These are phyloP conservation scores for Anoura caudifer DNA, from an alignment of 2,113 vertebrate genomes.

Conservation along the genomic window DNA sequence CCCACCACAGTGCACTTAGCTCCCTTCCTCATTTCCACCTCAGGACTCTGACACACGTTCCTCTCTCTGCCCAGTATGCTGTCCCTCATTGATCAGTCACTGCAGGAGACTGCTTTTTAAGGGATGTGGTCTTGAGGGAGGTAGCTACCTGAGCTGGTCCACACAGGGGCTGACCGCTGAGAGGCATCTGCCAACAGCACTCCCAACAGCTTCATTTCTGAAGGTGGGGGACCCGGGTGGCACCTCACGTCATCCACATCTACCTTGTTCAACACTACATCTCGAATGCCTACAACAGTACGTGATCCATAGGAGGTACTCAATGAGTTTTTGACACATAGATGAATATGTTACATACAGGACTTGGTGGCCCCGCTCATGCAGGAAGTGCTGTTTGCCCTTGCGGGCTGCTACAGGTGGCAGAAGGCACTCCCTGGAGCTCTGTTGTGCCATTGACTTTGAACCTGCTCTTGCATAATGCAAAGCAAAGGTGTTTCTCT, in stretches of 20 bases:
- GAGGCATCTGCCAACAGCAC: neutral
- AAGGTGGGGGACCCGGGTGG: no score
- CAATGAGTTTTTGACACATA: neutral
- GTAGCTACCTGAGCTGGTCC: neutral
- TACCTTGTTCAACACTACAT: neutral
- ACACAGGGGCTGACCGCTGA: neutral
- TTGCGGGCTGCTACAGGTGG: accelerated
- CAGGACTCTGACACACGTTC: neutral
- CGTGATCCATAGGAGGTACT: neutral
- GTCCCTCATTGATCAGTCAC: neutral
- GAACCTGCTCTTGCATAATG: neutral
- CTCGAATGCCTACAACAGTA: neutral
- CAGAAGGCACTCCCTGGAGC: neutral
- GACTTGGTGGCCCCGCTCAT: neutral
- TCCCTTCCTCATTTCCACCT: neutral
- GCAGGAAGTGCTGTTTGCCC: neutral
- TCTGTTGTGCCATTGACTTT: neutral
- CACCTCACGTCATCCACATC: neutral
- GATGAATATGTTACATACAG: neutral
- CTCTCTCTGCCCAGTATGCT: neutral
- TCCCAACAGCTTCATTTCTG: no score
- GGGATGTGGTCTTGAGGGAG: neutral
- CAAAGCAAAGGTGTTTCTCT: neutral
- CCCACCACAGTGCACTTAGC: no score
- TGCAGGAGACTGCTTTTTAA: neutral